Conservation (phyloP, 2,888 invertebrate species). For the Molanna angustata region DNA sequence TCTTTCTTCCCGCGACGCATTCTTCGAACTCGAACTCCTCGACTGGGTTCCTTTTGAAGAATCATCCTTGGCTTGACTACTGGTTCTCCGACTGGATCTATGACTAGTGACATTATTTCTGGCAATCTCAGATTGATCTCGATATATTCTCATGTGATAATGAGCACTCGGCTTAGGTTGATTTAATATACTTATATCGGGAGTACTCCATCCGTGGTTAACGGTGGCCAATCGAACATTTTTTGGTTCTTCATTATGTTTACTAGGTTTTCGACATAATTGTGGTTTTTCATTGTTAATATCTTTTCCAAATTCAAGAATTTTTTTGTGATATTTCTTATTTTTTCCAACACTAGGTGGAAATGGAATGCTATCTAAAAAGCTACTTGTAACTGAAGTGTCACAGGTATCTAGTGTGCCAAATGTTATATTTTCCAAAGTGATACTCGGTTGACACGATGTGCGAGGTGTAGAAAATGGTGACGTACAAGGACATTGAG, state of each 20-base stretch:
- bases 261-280: constrained; percentile 49
- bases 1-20: constrained; percentile 36
- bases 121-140: constrained; percentile 39
- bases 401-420: constrained; percentile 52
- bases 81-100: constrained; percentile 39
- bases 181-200: constrained; percentile 46
- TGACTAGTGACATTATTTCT: constrained; percentile 34
- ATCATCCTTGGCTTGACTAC: constrained; percentile 31
- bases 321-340: not conserved
- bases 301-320: constrained; percentile 1
- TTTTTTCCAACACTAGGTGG: constrained; percentile 38
- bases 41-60: not conserved
- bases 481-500: constrained; percentile 69
- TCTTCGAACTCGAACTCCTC: constrained; percentile 13
- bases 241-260: constrained; percentile 49
- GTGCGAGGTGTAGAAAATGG: constrained; percentile 72
- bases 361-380: constrained; percentile 42
- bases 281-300: constrained; percentile 41
- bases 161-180: constrained; percentile 51
- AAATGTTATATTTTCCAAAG: constrained; percentile 54
- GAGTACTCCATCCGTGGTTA: constrained; percentile 49
- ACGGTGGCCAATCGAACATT: constrained; percentile 48
- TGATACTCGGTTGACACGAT: constrained; percentile 58
- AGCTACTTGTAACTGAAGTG: constrained; percentile 53
- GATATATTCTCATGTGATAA: constrained; percentile 54